Conservation (phyloP, 2,113 vertebrate genomes). For the Cichladusa arquata region DNA sequence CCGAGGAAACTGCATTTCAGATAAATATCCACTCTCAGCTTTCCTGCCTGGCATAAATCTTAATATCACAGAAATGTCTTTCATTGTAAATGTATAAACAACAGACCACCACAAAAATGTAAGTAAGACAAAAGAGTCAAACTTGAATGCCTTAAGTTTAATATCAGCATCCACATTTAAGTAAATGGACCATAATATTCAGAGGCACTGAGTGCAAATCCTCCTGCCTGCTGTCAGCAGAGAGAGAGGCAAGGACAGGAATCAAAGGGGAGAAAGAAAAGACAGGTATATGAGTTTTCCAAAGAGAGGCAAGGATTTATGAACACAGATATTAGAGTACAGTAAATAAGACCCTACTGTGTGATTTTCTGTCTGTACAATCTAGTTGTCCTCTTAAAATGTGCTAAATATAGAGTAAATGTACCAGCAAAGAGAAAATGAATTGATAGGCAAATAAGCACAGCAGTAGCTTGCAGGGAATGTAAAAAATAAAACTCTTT, state of each 20-base stretch:
- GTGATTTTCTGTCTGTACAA: conserved; percentile 55
- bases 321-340: conserved; percentile 58
- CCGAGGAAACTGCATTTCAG: background rate
- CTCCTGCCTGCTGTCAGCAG: background rate
- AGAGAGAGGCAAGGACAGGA: conserved; percentile 2
- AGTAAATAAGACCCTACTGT: conserved; percentile 53
- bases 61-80: conserved; percentile 20
- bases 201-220: background rate
- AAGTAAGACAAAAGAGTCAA: conserved; percentile 47
- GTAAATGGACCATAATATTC: conserved; percentile 27
- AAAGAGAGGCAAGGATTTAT: conserved; percentile 50
- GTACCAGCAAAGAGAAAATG: conserved; percentile 59
- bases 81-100: conserved; percentile 10
- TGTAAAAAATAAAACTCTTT: conserved; percentile 36
- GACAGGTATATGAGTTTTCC: conserved; percentile 15
- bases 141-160: conserved; percentile 27
- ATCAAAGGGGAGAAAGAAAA: background rate
- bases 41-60: conserved; percentile 31
- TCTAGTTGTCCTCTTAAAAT: conserved; percentile 63
- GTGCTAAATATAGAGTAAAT: conserved; percentile 70
- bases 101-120: conserved; percentile 5
- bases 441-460: conserved; percentile 72
- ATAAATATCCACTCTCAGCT: background rate
- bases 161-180: background rate
- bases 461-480: conserved; percentile 54